Base-by-base conservation (phyloP, 2,888 invertebrate genomes). In the Drosophila ustulata region DNA sequence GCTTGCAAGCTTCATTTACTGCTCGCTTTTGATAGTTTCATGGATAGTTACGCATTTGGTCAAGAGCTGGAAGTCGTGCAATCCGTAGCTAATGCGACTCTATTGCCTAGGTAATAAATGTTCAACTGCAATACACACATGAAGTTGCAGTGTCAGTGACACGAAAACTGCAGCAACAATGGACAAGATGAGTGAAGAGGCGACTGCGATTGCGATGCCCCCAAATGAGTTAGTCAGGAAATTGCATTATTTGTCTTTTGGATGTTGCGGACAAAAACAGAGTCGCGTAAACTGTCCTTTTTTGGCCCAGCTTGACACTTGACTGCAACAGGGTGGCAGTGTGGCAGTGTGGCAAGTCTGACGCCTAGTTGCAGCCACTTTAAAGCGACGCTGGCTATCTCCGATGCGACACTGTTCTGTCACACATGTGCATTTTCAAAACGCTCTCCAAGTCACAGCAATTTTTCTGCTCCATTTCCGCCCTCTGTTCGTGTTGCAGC, bases 391-490 rank as follows among this genome's bases (percentile, higher is more conserved):
- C 41, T 69, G 72, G 76, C 82, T 80, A 83, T 80, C 83, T 86
- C 78, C 73, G 71, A 23, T 68, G 64, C 71, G 71, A 66, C 64
- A 68, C 67, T 73, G 66, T 62, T 66, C 75, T 79, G 88, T 80
- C 86, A 85, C 88, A 84, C 88, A 85, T 85, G 85, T 69, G 83
- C 83, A 78, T 81, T 85, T 88, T 78, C 5, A 83, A 82, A 85
- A 86, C 73, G 75, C 81, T 83, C 77, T 77, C 71, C 67, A 86
- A 85, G 85, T 85, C 83, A 88, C 66, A 77, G 84, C 81, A 88
- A 86, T 86, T 87, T 87, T 86, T 86, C 88, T 88, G 85, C 85
- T 79, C 84, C 89, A 86, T 88, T 88, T 86, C 84, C 84, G 79
- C 51, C 74, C 72, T 63, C 62, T 67, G 66, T 63, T 45, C 34